Conservation (phyloP, 2,113 vertebrate genomes). For the Pseudorhombus dupliciocellatus region DNA sequence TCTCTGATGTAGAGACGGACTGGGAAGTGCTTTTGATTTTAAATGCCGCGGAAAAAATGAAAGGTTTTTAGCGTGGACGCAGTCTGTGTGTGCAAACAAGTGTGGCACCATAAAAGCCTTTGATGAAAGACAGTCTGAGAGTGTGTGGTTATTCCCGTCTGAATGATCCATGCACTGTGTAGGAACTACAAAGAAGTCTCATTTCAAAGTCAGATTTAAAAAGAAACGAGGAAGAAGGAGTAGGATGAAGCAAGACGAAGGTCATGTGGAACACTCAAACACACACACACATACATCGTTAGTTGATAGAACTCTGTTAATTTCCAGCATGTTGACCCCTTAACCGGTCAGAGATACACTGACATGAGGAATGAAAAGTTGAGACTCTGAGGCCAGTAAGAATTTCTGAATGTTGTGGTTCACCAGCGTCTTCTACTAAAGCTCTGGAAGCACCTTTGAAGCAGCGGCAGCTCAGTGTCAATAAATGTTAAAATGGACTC, state of each 20-base stretch:
- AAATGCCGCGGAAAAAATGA: background rate
- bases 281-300: too few species aligned
- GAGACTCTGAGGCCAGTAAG: background rate
- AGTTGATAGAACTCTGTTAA: background rate
- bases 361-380: background rate
- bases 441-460: constrained; percentile 32
- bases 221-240: background rate
- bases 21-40: background rate
- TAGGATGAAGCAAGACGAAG: background rate
- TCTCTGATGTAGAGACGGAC: background rate
- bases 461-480: constrained; percentile 25
- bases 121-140: background rate
- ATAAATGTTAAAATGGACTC: constrained; percentile 44
- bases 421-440: background rate
- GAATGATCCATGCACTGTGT: background rate
- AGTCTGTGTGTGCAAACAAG: constrained; percentile 8
- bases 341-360: background rate
- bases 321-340: background rate
- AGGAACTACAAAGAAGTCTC: constrained; percentile 3
- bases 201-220: background rate
- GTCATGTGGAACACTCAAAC: background rate
- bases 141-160: background rate
- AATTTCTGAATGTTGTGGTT: too few species aligned
- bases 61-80: background rate
- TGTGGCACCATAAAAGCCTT: constrained; percentile 1